These are phyloP conservation scores for Chaenogobius annularis DNA, from an alignment of 2,113 vertebrate genomes.

Conservation along the genomic window DNA sequence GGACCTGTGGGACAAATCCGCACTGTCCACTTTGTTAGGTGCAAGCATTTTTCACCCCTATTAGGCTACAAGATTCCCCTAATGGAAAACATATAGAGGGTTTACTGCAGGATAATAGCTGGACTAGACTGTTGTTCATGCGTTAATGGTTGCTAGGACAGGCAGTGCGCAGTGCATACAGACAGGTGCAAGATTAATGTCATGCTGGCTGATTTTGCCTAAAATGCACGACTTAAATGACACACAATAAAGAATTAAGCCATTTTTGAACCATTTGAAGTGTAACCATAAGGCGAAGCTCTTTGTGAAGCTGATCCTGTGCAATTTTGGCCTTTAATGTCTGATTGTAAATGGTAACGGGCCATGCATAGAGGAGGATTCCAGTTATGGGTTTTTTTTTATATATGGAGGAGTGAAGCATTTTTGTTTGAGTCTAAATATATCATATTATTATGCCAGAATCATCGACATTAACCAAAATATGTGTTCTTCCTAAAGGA, in stretches of 20 bases:
- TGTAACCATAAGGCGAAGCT: no score
- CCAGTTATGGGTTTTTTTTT: no score
- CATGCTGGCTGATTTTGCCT: no score
- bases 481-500: no score
- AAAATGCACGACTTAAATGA: no score
- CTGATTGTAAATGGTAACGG: no score
- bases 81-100: neutral
- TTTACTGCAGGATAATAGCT: neutral
- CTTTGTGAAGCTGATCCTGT: neutral
- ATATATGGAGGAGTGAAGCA: no score
- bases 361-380: no score
- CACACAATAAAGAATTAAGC: neutral
- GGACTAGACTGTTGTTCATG: neutral
- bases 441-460: no score
- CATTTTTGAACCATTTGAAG: no score
- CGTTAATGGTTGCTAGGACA: neutral
- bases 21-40: slow-evolving; percentile 26
- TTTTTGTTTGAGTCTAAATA: no score
- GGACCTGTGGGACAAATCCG: slow-evolving; percentile 41
- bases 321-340: neutral
- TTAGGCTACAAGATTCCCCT: slow-evolving; percentile 18
- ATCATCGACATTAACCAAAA: no score
- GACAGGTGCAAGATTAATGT: neutral
- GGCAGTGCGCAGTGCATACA: neutral
- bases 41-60: slow-evolving; percentile 30